Percentiles rank a stretch among this genome's conserved stretches.
Evolutionary conservation across 2,888 invertebrate species (phyloP).

Genomic region (Amaurobius ferox): DNA sequence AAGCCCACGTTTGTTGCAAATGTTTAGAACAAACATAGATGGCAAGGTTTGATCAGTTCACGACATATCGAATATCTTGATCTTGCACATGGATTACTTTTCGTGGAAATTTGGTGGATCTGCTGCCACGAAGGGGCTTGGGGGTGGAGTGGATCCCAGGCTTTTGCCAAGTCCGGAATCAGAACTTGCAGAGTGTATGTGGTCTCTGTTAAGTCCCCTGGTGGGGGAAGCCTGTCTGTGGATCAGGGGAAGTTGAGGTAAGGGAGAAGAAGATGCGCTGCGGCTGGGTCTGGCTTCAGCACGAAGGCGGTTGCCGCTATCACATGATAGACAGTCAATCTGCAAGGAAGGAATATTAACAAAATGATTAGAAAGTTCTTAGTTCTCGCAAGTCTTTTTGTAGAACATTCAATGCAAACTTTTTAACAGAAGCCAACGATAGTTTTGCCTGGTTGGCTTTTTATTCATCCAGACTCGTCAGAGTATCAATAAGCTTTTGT

Average conservation of each 20-base stretch:
- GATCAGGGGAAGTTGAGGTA: conserved; percentile 68
- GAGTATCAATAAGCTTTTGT: too few species aligned
- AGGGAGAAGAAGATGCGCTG: conserved; percentile 74
- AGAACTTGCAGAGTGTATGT: conserved; percentile 74
- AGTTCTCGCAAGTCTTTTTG: too few species aligned
- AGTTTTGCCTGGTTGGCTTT: too few species aligned
- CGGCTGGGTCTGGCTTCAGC: conserved; percentile 73
- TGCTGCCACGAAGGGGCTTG: conserved; percentile 71
- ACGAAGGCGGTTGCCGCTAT: conserved; percentile 63
- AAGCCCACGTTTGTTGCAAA: conserved; percentile 17
- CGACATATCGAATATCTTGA: neutral
- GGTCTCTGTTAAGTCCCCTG: conserved; percentile 74
- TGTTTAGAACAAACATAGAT: neutral
- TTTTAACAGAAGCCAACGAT: too few species aligned
- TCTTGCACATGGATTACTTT: conserved; percentile 11
- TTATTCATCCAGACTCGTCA: too few species aligned
- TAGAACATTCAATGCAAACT: too few species aligned
- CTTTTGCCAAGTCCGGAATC: conserved; percentile 75
- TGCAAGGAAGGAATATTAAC: too few species aligned
- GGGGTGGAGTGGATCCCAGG: conserved; percentile 74
- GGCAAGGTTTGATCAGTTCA: neutral
- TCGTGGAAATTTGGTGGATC: conserved; percentile 31
- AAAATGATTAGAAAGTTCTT: too few species aligned
- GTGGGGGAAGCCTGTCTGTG: conserved; percentile 70
- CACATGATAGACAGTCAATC: conserved; percentile 37